Conservation (phyloP, 2,888 invertebrate species). For the Orchesella flavescens region DNA sequence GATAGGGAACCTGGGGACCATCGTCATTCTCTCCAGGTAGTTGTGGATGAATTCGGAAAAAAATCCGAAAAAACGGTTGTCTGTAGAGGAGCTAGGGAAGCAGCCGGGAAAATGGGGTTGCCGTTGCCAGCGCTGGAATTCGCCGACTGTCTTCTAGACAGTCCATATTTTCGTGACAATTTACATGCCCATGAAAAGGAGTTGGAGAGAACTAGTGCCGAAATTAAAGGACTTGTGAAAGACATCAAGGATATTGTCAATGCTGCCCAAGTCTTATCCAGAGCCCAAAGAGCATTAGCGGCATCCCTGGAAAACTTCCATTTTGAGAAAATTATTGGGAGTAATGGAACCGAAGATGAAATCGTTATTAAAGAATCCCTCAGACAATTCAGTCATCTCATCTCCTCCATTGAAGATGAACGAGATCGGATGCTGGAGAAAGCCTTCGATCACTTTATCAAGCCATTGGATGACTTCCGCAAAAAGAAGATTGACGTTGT, state of each 20-base stretch:
- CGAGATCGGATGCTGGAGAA: constrained; percentile 94
- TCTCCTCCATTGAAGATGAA: constrained; percentile 95
- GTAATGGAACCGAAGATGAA: constrained; percentile 97
- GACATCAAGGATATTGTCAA: constrained; percentile 96
- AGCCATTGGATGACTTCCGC: constrained; percentile 93
- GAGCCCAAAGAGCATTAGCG: constrained; percentile 93
- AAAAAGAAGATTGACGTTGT: constrained; percentile 96
- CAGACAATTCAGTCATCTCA: constrained; percentile 92
- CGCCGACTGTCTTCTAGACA: constrained; percentile 97
- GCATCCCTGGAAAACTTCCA: constrained; percentile 93
- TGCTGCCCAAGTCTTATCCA: constrained; percentile 92
- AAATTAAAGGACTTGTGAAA: constrained; percentile 96
- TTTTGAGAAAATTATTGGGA: constrained; percentile 97
- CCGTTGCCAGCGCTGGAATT: constrained; percentile 97
- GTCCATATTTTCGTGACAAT: constrained; percentile 97
- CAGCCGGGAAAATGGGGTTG: constrained; percentile 80
- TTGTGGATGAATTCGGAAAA: constrained; percentile 29
- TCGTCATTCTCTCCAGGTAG: neutral
- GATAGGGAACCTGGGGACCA: neutral
- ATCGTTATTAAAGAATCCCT: constrained; percentile 93
- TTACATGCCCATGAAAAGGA: constrained; percentile 97
- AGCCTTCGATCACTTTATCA: constrained; percentile 93
- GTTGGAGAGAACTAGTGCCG: constrained; percentile 95
- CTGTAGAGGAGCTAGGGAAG: constrained; percentile 10
- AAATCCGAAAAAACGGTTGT: constrained; percentile 21